These are phyloP conservation scores for Lota lota DNA, from an alignment of 2,113 vertebrate genomes.

Conservation along the genomic window DNA sequence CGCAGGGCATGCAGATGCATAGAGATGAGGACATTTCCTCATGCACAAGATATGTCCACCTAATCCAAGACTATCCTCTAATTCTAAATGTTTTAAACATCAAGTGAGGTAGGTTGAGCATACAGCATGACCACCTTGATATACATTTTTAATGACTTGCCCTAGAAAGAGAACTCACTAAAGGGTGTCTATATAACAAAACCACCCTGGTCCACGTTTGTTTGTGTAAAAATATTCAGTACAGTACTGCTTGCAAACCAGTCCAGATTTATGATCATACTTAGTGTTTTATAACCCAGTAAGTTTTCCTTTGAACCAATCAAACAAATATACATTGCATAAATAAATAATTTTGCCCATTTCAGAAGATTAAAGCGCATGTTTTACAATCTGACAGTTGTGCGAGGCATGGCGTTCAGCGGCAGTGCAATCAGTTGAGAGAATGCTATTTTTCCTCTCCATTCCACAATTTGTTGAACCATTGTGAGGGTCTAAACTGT, in stretches of 20 bases:
- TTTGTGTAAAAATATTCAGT: too few species aligned
- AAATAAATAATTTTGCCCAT: not conserved
- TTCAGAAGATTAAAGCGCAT: not conserved
- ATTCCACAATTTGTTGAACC: too few species aligned
- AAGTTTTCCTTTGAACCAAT: not conserved
- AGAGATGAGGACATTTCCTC: constrained; percentile 12
- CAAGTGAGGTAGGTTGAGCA: not conserved
- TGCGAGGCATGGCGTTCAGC: not conserved
- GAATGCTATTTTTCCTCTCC: not conserved
- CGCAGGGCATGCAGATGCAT: constrained; percentile 27
- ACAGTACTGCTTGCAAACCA: too few species aligned
- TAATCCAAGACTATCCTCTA: not conserved
- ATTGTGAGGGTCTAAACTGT: too few species aligned
- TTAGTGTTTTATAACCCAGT: too few species aligned
- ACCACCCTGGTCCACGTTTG: too few species aligned
- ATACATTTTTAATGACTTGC: too few species aligned
- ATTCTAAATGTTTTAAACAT: too few species aligned
- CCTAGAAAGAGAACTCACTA: too few species aligned
- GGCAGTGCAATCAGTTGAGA: not conserved
- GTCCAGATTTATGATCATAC: too few species aligned
- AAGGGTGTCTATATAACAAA: too few species aligned
- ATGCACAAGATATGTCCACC: not conserved
- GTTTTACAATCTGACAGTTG: not conserved
- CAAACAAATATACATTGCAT: not conserved
- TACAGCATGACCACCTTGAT: not conserved